Evolutionary conservation across 2,888 invertebrate species (phyloP).

Genomic region (Digitonthophagus gazella): DNA sequence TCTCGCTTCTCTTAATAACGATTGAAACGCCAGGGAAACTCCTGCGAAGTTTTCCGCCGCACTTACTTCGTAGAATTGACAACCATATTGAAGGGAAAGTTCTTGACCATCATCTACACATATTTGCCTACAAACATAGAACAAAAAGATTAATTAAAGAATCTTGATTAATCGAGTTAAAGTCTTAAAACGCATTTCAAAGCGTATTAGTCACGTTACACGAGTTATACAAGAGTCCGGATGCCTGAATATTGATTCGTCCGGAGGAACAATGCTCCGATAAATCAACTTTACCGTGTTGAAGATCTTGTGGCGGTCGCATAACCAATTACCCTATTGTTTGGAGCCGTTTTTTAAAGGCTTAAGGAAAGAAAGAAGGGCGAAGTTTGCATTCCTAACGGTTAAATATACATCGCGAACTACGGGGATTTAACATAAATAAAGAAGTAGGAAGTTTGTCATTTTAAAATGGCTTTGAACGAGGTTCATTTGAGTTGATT

Average conservation of each 20-base stretch:
- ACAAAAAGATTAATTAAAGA: slow-evolving; percentile 1
- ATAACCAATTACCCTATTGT: slow-evolving; percentile 4
- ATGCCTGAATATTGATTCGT: slow-evolving; percentile 9
- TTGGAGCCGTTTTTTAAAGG: neutral
- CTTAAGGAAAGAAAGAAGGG: neutral
- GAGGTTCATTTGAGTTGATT: too few species aligned
- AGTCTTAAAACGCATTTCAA: neutral
- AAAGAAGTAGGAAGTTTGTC: too few species aligned
- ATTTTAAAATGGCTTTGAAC: too few species aligned
- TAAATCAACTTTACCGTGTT: slow-evolving; percentile 4
- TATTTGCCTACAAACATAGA: slow-evolving; percentile 60
- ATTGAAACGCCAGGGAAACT: slow-evolving; percentile 77
- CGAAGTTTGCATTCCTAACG: slow-evolving; percentile 1
- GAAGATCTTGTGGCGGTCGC: neutral
- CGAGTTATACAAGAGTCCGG: neutral
- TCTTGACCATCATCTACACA: slow-evolving; percentile 80
- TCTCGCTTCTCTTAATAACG: slow-evolving; percentile 70
- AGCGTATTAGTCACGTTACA: neutral
- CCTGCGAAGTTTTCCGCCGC: slow-evolving; percentile 81
- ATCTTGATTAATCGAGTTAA: neutral
- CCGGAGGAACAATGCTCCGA: slow-evolving; percentile 7
- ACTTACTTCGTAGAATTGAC: slow-evolving; percentile 83
- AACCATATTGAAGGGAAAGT: slow-evolving; percentile 71
- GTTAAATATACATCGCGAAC: slow-evolving; percentile 3
- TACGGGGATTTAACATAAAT: too few species aligned